phyloP scores from a whole-genome alignment of 2,888 invertebrate species.

The Escarpia spicata region DNA sequence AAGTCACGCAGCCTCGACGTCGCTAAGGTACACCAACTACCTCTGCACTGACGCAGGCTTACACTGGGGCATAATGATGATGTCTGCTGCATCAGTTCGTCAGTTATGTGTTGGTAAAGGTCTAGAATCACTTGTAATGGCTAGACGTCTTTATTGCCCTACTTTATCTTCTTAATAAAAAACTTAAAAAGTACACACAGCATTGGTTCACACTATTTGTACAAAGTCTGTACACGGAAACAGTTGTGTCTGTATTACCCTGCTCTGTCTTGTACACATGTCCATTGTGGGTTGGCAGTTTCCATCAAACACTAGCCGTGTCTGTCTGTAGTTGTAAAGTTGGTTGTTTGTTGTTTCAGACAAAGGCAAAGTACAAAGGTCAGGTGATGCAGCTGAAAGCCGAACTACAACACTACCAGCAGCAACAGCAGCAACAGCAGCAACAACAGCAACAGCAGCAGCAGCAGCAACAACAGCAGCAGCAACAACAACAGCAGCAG shows the following conservation, averaged over 20 bases:
- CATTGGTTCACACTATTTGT: too few species aligned
- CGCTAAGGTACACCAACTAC: background rate
- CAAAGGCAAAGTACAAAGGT: slow-evolving; percentile 2
- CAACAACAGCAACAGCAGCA: background rate
- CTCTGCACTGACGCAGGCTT: background rate
- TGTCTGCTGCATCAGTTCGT: too few species aligned
- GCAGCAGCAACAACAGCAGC: background rate
- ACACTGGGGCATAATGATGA: too few species aligned
- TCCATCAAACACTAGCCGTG: background rate
- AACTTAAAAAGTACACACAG: too few species aligned
- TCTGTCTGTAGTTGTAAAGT: background rate
- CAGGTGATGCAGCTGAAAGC: slow-evolving; percentile 2
- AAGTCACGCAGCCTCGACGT: background rate
- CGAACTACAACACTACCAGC: background rate
- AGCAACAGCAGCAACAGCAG: background rate
- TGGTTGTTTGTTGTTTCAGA: background rate
- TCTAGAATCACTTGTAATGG: too few species aligned
- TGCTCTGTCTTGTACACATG: too few species aligned
- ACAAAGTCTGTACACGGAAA: too few species aligned
- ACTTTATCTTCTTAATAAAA: too few species aligned
- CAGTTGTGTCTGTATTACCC: too few species aligned
- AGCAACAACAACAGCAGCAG: background rate
- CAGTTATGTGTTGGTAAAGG: too few species aligned
- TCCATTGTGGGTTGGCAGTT: background rate
- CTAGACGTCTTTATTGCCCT: too few species aligned